phyloP scores from a whole-genome alignment of 2,113 vertebrate species.

The Mellivora capensis region DNA sequence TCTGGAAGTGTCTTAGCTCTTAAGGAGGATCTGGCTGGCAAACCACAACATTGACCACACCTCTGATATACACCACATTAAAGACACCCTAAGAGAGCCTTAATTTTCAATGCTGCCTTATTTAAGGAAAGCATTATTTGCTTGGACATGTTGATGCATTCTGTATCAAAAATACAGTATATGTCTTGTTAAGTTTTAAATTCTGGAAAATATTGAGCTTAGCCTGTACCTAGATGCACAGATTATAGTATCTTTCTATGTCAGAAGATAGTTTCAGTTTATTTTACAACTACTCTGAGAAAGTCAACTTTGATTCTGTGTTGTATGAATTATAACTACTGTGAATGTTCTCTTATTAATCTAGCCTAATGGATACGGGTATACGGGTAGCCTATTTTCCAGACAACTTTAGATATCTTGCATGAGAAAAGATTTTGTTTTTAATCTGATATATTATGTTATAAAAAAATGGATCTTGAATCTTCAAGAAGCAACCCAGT shows the following conservation, averaged over 20 bases:
- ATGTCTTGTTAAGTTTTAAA: neutral
- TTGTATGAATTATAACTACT: neutral
- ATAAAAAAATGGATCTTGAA: neutral
- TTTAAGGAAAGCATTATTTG: neutral
- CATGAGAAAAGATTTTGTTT: neutral
- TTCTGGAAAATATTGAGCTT: neutral
- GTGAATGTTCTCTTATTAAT: neutral
- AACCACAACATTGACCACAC: neutral
- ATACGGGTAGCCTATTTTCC: neutral
- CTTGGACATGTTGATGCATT: neutral
- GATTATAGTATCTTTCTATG: neutral
- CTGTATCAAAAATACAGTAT: neutral
- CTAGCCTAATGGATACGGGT: neutral
- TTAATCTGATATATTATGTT: neutral
- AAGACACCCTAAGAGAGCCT: neutral
- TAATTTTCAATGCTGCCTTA: neutral
- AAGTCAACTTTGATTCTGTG: neutral
- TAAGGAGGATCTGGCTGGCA: neutral
- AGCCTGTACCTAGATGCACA: neutral
- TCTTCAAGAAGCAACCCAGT: neutral
- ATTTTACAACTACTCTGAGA: neutral
- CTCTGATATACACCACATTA: neutral
- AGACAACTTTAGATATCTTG: neutral
- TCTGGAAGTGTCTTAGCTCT: neutral
- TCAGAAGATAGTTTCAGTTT: neutral